These are phyloP conservation scores for Acrossocheilus wenchowensis DNA, from an alignment of 2,797 vertebrate species.

Conservation along the genomic window DNA sequence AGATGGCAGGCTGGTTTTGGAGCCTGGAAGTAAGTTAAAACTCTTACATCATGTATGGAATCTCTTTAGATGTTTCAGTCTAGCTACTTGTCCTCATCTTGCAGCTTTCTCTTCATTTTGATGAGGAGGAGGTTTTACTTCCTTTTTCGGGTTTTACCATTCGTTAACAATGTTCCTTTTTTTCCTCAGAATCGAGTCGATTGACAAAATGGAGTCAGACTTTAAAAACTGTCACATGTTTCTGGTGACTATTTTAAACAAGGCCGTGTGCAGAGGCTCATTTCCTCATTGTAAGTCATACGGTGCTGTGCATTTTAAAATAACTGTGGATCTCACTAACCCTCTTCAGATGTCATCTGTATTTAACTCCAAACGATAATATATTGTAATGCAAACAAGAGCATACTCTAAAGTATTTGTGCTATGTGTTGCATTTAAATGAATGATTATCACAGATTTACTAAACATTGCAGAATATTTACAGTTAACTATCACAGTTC, in stretches of 20 bases:
- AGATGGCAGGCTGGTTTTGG: conserved; percentile 95
- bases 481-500: background rate
- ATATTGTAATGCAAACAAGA: background rate
- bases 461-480: too few relatives aligned
- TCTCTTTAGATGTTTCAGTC: background rate
- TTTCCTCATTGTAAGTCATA: conserved; percentile 94
- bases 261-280: conserved; percentile 96
- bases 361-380: background rate
- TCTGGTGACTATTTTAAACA: conserved; percentile 95
- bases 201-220: conserved; percentile 98
- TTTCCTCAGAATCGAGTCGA: conserved; percentile 90
- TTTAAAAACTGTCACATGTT: conserved; percentile 99
- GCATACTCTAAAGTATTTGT: background rate
- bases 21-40: conserved; percentile 90
- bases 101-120: conserved; percentile 19
- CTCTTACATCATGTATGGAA: background rate
- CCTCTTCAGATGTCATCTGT: background rate
- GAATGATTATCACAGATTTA: background rate
- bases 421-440: background rate
- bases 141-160: background rate
- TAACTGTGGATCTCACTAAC: background rate
- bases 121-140: conserved; percentile 12
- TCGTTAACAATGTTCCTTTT: conserved; percentile 18
- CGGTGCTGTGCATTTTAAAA: background rate
- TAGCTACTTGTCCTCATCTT: background rate